phyloP scores from a whole-genome alignment of 2,797 vertebrate genomes.

The Enteromius argenteus region DNA sequence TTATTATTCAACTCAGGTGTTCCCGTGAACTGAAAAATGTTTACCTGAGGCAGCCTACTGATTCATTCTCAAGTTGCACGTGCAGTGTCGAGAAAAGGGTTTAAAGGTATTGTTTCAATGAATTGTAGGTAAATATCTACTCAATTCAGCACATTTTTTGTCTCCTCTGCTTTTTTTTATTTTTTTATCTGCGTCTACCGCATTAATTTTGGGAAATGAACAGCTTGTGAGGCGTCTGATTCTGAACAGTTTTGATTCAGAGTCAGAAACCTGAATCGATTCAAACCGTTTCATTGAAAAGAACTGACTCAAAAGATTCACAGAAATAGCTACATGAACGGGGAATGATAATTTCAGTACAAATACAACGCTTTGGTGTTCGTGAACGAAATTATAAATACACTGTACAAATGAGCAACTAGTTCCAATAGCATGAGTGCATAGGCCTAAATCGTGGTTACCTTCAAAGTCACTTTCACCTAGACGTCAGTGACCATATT shows the following conservation, averaged over 20 bases:
- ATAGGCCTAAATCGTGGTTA: neutral
- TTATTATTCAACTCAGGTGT: neutral
- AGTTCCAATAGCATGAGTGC: neutral
- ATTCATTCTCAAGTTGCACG: neutral
- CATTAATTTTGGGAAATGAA: neutral
- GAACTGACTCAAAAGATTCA: neutral
- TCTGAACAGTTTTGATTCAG: neutral
- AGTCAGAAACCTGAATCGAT: neutral
- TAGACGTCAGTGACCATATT: neutral
- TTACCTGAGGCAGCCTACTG: neutral
- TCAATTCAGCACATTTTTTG: neutral
- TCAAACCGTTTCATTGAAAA: neutral
- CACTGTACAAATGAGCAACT: neutral
- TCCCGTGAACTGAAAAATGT: neutral
- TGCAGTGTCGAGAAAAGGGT: neutral
- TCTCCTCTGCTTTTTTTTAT: too few relatives aligned
- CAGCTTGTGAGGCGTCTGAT: too few relatives aligned
- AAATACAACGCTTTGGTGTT: neutral
- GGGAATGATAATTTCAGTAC: too few relatives aligned
- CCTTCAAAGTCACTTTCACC: slow-evolving; percentile 20
- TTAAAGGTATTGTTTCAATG: neutral
- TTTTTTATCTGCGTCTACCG: too few relatives aligned
- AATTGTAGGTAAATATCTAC: neutral
- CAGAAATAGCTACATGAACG: neutral
- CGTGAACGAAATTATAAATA: neutral